Conservation (phyloP, 2,888 invertebrate genomes). For the Nineta flava region DNA sequence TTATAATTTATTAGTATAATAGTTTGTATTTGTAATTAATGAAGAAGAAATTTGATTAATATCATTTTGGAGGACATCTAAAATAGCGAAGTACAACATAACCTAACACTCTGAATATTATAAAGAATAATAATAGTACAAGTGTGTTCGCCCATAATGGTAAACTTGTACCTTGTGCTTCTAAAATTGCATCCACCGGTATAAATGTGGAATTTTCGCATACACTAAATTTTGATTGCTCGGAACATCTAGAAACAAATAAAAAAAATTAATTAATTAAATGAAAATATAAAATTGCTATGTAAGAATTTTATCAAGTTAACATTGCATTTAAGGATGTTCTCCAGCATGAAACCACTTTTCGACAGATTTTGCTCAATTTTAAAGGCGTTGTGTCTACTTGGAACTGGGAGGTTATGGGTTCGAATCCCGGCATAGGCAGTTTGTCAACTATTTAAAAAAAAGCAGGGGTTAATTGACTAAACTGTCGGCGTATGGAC, state of each 20-base stretch:
- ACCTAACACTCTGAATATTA: conserved; percentile 53
- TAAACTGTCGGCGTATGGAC: too few relatives aligned
- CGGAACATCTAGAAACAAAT: conserved; percentile 42
- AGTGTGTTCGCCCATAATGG: conserved; percentile 61
- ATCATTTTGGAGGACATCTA: conserved; percentile 49
- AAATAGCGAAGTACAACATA: conserved; percentile 57
- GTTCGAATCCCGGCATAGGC: too few relatives aligned
- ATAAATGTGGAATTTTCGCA: conserved; percentile 41
- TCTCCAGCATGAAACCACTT: too few relatives aligned
- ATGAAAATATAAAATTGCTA: too few relatives aligned
- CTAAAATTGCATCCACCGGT: conserved; percentile 47
- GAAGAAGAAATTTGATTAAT: neutral
- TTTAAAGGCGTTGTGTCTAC: too few relatives aligned
- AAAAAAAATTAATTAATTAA: conserved; percentile 4
- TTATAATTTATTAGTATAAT: too few relatives aligned
- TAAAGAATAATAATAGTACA: conserved; percentile 49
- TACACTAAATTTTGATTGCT: conserved; percentile 46
- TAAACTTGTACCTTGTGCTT: conserved; percentile 43
- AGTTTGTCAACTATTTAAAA: too few relatives aligned
- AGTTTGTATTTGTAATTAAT: too few relatives aligned
- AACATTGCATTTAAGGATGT: too few relatives aligned
- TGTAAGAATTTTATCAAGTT: neutral
- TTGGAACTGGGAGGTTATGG: too few relatives aligned
- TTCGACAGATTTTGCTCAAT: too few relatives aligned
- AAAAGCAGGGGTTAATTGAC: too few relatives aligned